Evolutionary conservation across 2,113 vertebrate species (phyloP), one percentile per base, ranked within the genome.

Genomic region (Aix galericulata): DNA sequence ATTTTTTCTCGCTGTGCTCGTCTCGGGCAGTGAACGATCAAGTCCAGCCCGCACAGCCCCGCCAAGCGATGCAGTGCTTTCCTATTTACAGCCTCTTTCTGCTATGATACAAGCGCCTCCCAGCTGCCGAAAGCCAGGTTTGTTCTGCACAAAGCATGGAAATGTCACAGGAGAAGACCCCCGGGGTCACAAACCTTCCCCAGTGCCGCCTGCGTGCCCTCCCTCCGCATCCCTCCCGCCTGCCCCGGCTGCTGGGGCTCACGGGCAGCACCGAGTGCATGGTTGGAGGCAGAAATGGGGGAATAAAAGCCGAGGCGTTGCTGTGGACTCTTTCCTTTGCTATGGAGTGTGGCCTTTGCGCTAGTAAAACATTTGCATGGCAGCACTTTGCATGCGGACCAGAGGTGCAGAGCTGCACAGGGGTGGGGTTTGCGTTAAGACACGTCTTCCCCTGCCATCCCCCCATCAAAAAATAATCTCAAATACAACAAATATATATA

Each of bases 41-140:
- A 42, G 32, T 76, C 48, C 32, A 15, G 71, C 17, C 63, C 56
- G 8, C 34, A 5, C 34, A 77, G 77, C 72, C 75, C 71, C 69
- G 3, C 1, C 0, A 60, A 72, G 86, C 55, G 31, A 85, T 84
- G 84, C 92, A 74, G 56, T 4, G 25, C 48, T 86, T 63, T 58
- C 58, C 64, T 97, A 96, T 97, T 87, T 97, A 96, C 92, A 96
- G 50, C 8, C 0, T 68, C 52, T 27, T 34, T 15, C 46, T 0
- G 0, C 81, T 82, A 31, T 17, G 38, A 83, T 27, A 50, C 50
- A 67, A 8, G 27, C 25, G 1, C 55, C 26, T 13, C 69, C 68
- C 22, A 1, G 10, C 34, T n/a, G 34, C 13, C 29, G 27, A 46
- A 25, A 53, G 68, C 25, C 46, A 17, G 72, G 23, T 34, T 86